Evolutionary conservation across 2,797 vertebrate genomes (phyloP), one percentile per base, ranked within the genome.

Genomic region (Sebastolobus altivelis): DNA sequence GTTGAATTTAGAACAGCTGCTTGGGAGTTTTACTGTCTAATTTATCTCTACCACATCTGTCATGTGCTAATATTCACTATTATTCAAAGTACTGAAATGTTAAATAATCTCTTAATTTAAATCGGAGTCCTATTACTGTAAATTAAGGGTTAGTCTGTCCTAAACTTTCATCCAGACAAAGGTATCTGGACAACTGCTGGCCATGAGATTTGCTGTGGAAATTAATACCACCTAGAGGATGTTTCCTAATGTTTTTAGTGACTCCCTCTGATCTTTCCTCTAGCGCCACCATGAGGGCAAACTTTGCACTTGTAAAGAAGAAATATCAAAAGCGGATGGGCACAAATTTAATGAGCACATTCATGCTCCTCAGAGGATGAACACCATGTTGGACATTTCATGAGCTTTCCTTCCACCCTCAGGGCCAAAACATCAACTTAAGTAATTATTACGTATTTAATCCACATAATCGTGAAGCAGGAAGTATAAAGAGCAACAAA

Each of bases 221-320:
- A 52, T n/a, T 2, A n/a, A 52, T 0, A 52, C 46, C 20, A 52
- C 20, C 43, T 46, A 46, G 43, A 46, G 16, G 16, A 46, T 46
- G 43, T 0, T 46, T 46, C 3, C 6, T 46, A 46, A 46, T 46
- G 0, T 0, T 1, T 46, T 46, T 46, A 18, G 43, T 0, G 16
- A 46, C 43, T 16, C 3, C 43, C 16, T 46, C 43, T 8, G 43
- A 46, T 46, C 43, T 0, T 46, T 46, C 16, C 43, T 43, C 40
- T 43, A 43, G 40, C 0, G 40, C 13, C 40, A 16, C 40, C 40
- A 43, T 16, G 40, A 43, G 40, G 40, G 40, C 14, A 43, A 43
- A 43, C 16, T 0, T 5, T 43, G 40, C 40, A 29, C 0, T 31
- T 38, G 4, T 14, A 3, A 33, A 60, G 14, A 27, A 16, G 10